These are phyloP conservation scores for Triplophysa dalaica DNA, from an alignment of 2,113 vertebrate species.

Conservation along the genomic window DNA sequence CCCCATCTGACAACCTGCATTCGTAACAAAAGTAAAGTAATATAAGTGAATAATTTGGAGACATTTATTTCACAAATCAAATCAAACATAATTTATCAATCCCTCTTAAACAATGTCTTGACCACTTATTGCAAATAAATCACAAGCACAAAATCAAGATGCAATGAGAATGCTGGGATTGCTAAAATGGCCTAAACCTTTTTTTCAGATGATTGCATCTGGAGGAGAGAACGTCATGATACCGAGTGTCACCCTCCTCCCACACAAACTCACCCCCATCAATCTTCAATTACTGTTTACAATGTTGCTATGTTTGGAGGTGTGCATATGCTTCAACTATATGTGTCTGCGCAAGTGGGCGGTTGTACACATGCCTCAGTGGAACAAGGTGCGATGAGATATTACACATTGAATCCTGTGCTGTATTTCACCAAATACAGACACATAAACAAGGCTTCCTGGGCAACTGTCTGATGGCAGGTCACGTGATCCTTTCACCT, in stretches of 20 bases:
- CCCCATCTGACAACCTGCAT: no score
- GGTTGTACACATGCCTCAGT: conserved; percentile 30
- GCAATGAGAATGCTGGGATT: no score
- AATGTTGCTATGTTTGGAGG: conserved; percentile 44
- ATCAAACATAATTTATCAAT: no score
- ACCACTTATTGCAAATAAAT: no score
- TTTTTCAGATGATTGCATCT: neutral
- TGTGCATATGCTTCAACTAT: conserved; percentile 41
- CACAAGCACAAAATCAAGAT: neutral
- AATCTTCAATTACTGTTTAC: conserved; percentile 45
- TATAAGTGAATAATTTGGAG: no score
- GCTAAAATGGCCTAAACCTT: conserved; percentile 6
- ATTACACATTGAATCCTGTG: conserved; percentile 52
- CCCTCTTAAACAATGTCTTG: no score
- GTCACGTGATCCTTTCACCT: conserved; percentile 52
- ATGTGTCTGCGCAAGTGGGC: conserved; percentile 47
- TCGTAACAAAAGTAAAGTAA: no score
- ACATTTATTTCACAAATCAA: no score
- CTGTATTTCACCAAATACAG: conserved; percentile 55
- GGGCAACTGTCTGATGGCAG: conserved; percentile 56
- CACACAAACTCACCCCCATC: neutral
- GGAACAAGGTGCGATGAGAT: conserved; percentile 51
- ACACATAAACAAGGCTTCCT: conserved; percentile 47
- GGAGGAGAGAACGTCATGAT: neutral
- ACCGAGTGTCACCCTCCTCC: neutral